Evolutionary conservation across 1,140 invertebrate genomes (phyloP).

Genomic region (Thaumatotibia leucotreta): DNA sequence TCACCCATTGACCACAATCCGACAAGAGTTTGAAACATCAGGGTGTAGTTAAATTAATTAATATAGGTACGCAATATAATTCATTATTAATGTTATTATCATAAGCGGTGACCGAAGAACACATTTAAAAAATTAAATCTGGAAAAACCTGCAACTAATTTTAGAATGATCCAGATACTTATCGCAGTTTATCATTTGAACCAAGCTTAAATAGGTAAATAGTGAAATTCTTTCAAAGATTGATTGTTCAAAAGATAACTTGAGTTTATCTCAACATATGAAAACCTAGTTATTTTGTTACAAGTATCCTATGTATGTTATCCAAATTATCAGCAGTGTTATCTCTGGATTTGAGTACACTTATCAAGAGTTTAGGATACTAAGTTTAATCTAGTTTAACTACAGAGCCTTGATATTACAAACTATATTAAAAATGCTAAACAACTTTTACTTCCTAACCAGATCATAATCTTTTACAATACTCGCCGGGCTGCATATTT

Average conservation of each 20-base stretch:
- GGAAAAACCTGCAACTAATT: no score
- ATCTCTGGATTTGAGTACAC: no score
- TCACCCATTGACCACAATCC: no score
- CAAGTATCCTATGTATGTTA: neutral
- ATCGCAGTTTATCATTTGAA: neutral
- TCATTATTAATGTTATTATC: no score
- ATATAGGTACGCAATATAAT: no score
- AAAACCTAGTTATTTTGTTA: neutral
- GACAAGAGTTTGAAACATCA: no score
- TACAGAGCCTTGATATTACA: neutral
- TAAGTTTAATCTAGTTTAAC: neutral
- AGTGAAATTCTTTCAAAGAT: neutral
- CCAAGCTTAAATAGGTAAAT: neutral
- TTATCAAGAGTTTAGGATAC: neutral
- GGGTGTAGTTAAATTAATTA: no score
- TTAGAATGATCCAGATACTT: no score
- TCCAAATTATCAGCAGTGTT: neutral
- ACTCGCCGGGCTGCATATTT: neutral
- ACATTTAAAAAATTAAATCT: no score
- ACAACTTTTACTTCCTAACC: slow-evolving; percentile 3
- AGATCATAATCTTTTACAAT: neutral
- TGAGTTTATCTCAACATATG: neutral
- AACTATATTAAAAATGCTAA: neutral
- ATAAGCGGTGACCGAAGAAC: no score
- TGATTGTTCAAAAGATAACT: neutral